Evolutionary conservation across 1,140 invertebrate genomes (phyloP).

Genomic region (Lutraria rhynchaena): DNA sequence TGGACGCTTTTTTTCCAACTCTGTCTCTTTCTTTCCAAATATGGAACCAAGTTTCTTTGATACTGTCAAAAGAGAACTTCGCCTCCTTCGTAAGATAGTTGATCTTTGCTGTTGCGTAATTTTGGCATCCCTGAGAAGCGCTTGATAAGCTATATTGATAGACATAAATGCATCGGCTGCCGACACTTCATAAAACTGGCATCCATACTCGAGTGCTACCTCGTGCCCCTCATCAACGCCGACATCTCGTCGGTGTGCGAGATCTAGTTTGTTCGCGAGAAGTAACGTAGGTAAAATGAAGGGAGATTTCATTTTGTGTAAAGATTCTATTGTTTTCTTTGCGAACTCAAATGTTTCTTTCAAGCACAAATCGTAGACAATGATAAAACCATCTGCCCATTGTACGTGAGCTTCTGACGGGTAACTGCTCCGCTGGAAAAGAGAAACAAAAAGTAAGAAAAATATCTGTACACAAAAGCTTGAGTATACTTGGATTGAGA

Average conservation of each 20-base stretch:
- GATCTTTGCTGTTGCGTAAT: constrained; percentile 87
- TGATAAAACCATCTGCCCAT: constrained; percentile 92
- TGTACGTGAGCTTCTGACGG: constrained; percentile 81
- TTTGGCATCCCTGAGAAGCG: constrained; percentile 86
- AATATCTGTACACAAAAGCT: no score
- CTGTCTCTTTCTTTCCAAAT: constrained; percentile 74
- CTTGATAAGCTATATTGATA: constrained; percentile 91
- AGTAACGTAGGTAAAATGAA: constrained; percentile 85
- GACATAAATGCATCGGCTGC: constrained; percentile 91
- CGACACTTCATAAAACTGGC: constrained; percentile 93
- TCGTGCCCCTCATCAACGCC: constrained; percentile 92
- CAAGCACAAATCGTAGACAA: constrained; percentile 92
- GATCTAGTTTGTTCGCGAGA: constrained; percentile 91
- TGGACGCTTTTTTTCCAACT: constrained; percentile 59
- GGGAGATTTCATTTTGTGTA: constrained; percentile 83
- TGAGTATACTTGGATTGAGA: no score
- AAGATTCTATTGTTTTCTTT: constrained; percentile 87
- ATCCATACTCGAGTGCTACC: constrained; percentile 89
- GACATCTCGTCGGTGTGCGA: constrained; percentile 91
- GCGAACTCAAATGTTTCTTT: constrained; percentile 89
- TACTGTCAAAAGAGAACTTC: constrained; percentile 90
- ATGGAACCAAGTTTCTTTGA: constrained; percentile 84
- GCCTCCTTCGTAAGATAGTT: constrained; percentile 87
- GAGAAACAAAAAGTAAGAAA: no score
- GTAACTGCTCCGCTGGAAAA: constrained; percentile 45